Evolutionary conservation across 2,113 vertebrate genomes (phyloP).

Genomic region (Prolemur simus): DNA sequence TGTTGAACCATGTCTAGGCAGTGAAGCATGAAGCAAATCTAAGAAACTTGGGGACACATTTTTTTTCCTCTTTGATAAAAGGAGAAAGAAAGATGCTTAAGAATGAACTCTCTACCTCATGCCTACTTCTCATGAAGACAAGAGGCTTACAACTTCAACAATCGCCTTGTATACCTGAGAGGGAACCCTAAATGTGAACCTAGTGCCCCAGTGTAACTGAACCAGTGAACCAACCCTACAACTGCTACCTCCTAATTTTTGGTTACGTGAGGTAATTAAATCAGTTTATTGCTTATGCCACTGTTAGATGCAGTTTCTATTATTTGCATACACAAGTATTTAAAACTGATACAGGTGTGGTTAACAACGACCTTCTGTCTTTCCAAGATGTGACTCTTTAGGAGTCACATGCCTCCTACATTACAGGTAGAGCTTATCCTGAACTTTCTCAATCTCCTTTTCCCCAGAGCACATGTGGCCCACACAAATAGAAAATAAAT

Average conservation of each 20-base stretch:
- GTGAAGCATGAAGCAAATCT: not conserved
- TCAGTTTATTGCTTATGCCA: not conserved
- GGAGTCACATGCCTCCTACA: not conserved
- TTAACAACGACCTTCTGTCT: not conserved
- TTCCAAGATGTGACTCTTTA: not conserved
- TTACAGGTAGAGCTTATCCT: not conserved
- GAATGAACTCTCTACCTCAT: not conserved
- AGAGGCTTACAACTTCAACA: not conserved
- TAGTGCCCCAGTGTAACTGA: not conserved
- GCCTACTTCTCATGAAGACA: not conserved
- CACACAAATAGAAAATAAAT: not conserved
- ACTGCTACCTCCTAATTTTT: not conserved
- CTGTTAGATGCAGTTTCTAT: not conserved
- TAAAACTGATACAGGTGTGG: not conserved
- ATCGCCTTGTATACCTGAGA: not conserved
- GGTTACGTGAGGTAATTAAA: not conserved
- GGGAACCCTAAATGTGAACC: not conserved
- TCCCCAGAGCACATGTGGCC: not conserved
- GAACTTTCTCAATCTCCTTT: not conserved
- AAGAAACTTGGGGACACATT: not conserved
- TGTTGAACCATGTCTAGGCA: not conserved
- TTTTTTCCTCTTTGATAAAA: not conserved
- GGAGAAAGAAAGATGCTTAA: not conserved
- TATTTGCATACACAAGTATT: not conserved
- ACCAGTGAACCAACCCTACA: not conserved